These are phyloP conservation scores for mouse (Mus musculus) DNA, from an alignment of 2,113 vertebrate species.

Conservation along the genomic window GRCm39 chrX:138147501-138148000, in stretches of 20 bases:
- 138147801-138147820: not conserved
- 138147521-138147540: too few species aligned
- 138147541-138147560: not conserved
- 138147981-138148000: not conserved
- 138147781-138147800: not conserved
- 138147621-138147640: not conserved
- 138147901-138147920: not conserved
- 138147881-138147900: not conserved
- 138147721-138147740: not conserved
- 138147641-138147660: not conserved
- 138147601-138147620: not conserved
- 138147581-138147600: not conserved
- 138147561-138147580: not conserved
- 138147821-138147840: not conserved
- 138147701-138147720: not conserved
- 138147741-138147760: not conserved
- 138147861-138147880: not conserved
- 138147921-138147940: not conserved
- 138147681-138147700: not conserved
- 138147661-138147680: not conserved
- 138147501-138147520: too few species aligned
- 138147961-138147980: not conserved
- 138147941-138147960: not conserved
- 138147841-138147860: not conserved
- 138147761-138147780: not conserved